These are phyloP conservation scores for Doris montereyensis DNA, from an alignment of 2,888 invertebrate genomes.

Conservation along the genomic window DNA sequence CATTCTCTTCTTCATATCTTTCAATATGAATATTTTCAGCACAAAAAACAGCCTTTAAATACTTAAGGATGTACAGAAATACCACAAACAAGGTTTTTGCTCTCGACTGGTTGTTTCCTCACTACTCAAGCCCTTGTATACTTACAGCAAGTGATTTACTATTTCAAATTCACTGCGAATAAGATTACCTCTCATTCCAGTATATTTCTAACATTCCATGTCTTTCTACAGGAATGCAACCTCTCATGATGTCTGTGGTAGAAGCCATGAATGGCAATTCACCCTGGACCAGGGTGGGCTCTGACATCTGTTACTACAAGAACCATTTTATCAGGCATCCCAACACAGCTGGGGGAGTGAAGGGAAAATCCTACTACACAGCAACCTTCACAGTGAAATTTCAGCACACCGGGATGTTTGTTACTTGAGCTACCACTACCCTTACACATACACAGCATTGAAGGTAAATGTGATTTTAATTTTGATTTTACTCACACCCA, in stretches of 20 bases:
- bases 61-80: no score
- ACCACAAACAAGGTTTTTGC: no score
- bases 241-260: slow-evolving; percentile 86
- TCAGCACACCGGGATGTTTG: slow-evolving; percentile 83
- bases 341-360: slow-evolving; percentile 73
- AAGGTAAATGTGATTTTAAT: slow-evolving; percentile 77
- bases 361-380: slow-evolving; percentile 79
- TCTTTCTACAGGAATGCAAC: slow-evolving; percentile 81
- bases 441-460: slow-evolving; percentile 86
- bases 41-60: no score
- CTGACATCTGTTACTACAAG: slow-evolving; percentile 86
- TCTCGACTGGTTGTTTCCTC: no score
- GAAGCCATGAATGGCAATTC: slow-evolving; percentile 77
- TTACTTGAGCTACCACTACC: slow-evolving; percentile 90
- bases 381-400: slow-evolving; percentile 86
- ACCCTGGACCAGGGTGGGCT: slow-evolving; percentile 83
- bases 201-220: no score
- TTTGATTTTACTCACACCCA: no score
- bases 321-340: slow-evolving; percentile 76
- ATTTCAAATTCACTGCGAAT: no score
- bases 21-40: no score
- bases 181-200: no score
- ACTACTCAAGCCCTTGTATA: no score
- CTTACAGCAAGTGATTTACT: no score
- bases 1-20: no score